phyloP scores from a whole-genome alignment of 1,140 invertebrate species.

The Drosophila miranda region DNA sequence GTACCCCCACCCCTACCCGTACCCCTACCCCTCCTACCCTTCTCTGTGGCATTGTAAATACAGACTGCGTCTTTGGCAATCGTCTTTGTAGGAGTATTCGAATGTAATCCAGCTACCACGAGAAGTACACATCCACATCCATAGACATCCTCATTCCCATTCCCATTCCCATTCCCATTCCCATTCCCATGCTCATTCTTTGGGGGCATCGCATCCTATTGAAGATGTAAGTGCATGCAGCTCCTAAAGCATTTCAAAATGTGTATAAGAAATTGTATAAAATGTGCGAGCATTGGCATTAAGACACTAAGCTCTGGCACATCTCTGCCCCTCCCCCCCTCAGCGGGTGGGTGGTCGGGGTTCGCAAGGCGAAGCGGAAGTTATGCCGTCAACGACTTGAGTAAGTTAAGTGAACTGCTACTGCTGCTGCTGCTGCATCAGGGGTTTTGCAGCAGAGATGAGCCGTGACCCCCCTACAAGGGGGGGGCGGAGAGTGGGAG shows the following conservation, averaged over 20 bases:
- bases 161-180: not conserved
- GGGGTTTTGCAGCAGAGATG: slow-evolving; percentile 27
- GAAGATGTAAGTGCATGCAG: slow-evolving; percentile 48
- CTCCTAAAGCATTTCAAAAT: slow-evolving; percentile 40
- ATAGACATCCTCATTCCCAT: slow-evolving; percentile 5
- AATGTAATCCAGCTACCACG: slow-evolving; percentile 30
- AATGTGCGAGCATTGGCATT: slow-evolving; percentile 74
- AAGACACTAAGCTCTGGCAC: slow-evolving; percentile 59
- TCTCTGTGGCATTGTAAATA: slow-evolving; percentile 26
- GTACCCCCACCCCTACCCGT: not conserved
- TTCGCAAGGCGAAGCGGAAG: slow-evolving; percentile 54
- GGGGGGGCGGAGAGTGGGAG: not conserved
- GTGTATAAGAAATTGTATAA: slow-evolving; percentile 56
- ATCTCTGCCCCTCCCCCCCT: slow-evolving; percentile 6
- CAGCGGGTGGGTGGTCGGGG: not conserved
- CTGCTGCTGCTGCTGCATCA: slow-evolving; percentile 28
- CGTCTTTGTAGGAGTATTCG: slow-evolving; percentile 1
- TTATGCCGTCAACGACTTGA: slow-evolving; percentile 79
- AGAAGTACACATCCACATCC: not conserved
- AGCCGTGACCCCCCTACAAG: not conserved
- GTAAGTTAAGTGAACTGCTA: slow-evolving; percentile 77
- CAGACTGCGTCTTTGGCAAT: slow-evolving; percentile 24
- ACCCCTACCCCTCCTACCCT: not conserved
- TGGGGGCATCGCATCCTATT: too few species aligned
- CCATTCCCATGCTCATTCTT: not conserved